Evolutionary conservation across 1,140 invertebrate species (phyloP).

Genomic region (Heterodera schachtii): DNA sequence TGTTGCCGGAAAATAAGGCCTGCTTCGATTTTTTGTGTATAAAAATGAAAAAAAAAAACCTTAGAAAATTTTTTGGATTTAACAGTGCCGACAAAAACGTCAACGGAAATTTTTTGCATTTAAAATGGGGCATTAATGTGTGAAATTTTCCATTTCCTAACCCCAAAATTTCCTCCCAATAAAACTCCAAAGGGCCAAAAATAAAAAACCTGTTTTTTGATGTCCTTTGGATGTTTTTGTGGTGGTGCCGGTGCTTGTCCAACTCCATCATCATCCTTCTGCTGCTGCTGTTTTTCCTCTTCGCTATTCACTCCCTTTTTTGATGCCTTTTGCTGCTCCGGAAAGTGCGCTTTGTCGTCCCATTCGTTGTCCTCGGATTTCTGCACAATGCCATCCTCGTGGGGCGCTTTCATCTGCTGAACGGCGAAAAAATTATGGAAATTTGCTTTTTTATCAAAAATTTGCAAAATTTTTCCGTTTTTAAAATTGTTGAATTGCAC

Average conservation of each 20-base stretch:
- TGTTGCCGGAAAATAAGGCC: too few relatives aligned
- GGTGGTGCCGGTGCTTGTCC: background rate
- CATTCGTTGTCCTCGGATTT: slow-evolving; percentile 5
- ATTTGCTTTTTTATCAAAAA: too few relatives aligned
- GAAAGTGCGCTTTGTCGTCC: slow-evolving; percentile 5
- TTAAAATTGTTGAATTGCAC: too few relatives aligned
- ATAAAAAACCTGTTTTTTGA: background rate
- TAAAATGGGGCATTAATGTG: too few relatives aligned
- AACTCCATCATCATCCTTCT: background rate
- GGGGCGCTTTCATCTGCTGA: slow-evolving; percentile 32
- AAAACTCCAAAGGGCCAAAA: background rate
- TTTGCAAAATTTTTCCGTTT: too few relatives aligned
- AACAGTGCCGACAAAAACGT: too few relatives aligned
- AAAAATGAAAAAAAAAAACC: too few relatives aligned
- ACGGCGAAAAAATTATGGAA: background rate
- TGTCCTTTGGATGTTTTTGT: slow-evolving; percentile 3
- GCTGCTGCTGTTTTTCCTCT: background rate
- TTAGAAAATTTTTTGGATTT: too few relatives aligned
- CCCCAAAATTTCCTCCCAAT: too few relatives aligned
- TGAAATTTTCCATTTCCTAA: too few relatives aligned
- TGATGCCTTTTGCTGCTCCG: slow-evolving; percentile 6
- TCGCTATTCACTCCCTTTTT: background rate
- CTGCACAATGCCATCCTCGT: slow-evolving; percentile 14
- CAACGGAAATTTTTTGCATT: too few relatives aligned
- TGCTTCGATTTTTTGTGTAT: too few relatives aligned